Base-by-base conservation (phyloP, 2,888 invertebrate species). In the Gari tellinella region DNA sequence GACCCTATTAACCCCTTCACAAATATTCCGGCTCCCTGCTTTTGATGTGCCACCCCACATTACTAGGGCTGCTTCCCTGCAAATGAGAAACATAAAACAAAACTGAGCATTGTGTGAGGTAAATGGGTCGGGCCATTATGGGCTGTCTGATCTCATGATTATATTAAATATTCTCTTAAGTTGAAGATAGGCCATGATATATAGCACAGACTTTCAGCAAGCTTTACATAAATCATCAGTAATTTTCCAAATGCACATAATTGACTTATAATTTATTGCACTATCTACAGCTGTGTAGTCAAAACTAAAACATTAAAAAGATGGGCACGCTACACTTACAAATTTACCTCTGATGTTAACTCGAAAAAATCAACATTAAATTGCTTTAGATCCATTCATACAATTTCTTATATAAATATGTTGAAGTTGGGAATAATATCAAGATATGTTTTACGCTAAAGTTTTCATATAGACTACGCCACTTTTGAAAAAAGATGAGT, bases 161-260 rank as follows among this genome's bases (percentile, higher is more conserved):
- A 62, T 58, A 55, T 64, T 61, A 64, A 68, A 75, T 69, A 77
- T 57, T 61, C 53, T 38, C 56, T 37, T 17, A 46, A 68, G 72
- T 67, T 52, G 31, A 31, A 65, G 58, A 77, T 46, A 65, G 41
- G 46, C 25, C 26, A 60, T 77, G 69, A 72, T 72, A 56, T 58
- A 72, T 68, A 14, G 58, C 49, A 37, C 41, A 67, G 51, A 64
- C 19, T 60, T 70, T 70, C 58, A 46, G 61, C 31, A 55, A 53
- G 19, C 46, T 52, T 45, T 45, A 60, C 55, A 64, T 76, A 76
- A 76, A 76, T 76, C 76, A 72, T 25, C 14, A 4, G 51, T 61
- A 60, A 76, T 70, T 64, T 67, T 67, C 45, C 56, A 75, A 69
- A 66, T 62, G 45, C 41, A 38, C 43, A 37, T 63, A 63, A 73